Evolutionary conservation across 1,140 invertebrate species (phyloP).

Genomic region (Drosophila ogumai): DNA sequence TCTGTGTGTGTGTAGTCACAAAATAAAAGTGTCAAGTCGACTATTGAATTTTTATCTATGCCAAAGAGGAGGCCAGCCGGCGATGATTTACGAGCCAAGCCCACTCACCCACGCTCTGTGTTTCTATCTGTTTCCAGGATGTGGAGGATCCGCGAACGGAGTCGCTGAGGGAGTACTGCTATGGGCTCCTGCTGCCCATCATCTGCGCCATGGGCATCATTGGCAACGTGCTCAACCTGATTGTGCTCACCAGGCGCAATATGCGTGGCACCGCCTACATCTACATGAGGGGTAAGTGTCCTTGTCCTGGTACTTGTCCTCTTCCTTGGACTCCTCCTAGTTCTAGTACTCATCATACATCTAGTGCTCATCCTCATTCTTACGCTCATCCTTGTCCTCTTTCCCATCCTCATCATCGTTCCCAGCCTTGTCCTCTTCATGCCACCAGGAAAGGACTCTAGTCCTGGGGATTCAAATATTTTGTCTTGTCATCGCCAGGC

Average conservation of each 20-base stretch:
- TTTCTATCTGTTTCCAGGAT: constrained; percentile 43
- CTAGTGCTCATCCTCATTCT: no score
- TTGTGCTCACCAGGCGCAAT: constrained; percentile 90
- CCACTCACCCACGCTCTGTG: neutral
- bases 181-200: constrained; percentile 89
- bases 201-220: constrained; percentile 90
- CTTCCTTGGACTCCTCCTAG: neutral
- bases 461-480: neutral
- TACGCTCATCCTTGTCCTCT: no score
- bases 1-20: constrained; percentile 50
- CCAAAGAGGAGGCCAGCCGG: constrained; percentile 13
- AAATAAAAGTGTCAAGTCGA: constrained; percentile 80
- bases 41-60: constrained; percentile 82
- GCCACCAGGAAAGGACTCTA: neutral
- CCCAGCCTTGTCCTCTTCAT: no score
- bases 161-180: constrained; percentile 88
- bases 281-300: constrained; percentile 90
- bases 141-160: constrained; percentile 87
- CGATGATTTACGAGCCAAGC: constrained; percentile 70
- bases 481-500: neutral
- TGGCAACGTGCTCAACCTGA: constrained; percentile 90
- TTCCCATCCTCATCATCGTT: no score
- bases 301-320: neutral
- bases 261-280: constrained; percentile 92
- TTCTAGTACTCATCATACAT: no score